phyloP scores from a whole-genome alignment of 2,797 vertebrate species.

The Cyprinella venusta region DNA sequence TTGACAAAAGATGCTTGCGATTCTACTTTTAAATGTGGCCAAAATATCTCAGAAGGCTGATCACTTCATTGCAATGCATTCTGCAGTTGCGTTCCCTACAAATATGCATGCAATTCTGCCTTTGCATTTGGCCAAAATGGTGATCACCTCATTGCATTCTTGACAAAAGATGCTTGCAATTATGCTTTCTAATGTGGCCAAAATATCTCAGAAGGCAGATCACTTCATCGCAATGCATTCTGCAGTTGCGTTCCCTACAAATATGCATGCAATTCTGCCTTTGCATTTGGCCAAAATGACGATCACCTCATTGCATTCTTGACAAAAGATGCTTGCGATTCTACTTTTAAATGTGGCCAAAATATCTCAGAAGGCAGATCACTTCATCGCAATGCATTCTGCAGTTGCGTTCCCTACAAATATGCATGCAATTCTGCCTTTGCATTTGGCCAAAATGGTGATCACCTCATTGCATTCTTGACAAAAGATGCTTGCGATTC shows the following conservation, averaged over 20 bases:
- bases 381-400: background rate
- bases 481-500: too few relatives aligned
- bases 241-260: background rate
- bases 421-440: too few relatives aligned
- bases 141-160: too few relatives aligned
- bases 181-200: background rate
- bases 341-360: too few relatives aligned
- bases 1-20: background rate
- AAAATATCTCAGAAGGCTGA: background rate
- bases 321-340: background rate
- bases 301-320: background rate
- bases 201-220: background rate
- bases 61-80: background rate
- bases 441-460: too few relatives aligned
- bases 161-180: too few relatives aligned
- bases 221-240: background rate
- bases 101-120: too few relatives aligned
- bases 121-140: too few relatives aligned
- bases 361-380: background rate
- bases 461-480: too few relatives aligned
- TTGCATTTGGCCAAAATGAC: accelerated
- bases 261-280: background rate
- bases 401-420: too few relatives aligned
- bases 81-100: too few relatives aligned
- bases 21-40: background rate